Evolutionary conservation across 2,888 invertebrate species (phyloP), one percentile per base, ranked within the genome.

Genomic region (Drosophila austrosaltans): DNA sequence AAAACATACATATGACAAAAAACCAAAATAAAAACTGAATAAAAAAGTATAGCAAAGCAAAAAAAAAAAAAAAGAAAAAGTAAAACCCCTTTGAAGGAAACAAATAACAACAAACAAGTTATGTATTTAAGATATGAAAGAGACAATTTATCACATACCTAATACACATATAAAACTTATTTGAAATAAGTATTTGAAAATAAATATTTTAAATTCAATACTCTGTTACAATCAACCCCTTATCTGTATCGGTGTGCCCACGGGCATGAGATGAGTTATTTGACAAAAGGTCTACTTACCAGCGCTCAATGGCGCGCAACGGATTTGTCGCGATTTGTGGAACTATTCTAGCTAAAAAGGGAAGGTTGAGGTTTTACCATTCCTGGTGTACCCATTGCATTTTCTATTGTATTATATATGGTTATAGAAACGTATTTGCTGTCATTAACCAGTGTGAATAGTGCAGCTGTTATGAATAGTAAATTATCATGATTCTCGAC

Each of bases 131-230:
- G 57, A 57, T 22, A 57, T 22, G 39, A 57, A 57, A 57, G 57
- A 57, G 57, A 57, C 57, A 67, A 53, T 62, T 68, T 66, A 69
- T 63, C 42, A 69, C 65, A 57, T 60, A 69, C 72, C 67, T 65
- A 76, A 54, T 59, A 64, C 69, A 64, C 69, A 70, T 65, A 70
- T 67, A 67, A 61, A 67, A 71, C 53, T 74, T 67, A 66, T 65
- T 74, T 39, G 25, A 77, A 67, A 66, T 77, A 77, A 77, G 74
- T 74, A 63, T 68, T 71, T 65, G 28, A 77, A 71, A 77, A 77
- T 74, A 77, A 77, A 77, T 67, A 77, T 71, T 74, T 70, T 74
- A 63, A 70, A 74, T 63, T 75, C 66, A 54, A 36, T 16, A 16
- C 48, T 36, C 12, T 48, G 25, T 48, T 48, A 10, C 22, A 25